Evolutionary conservation across 2,888 invertebrate genomes (phyloP), one percentile per base, ranked within the genome.

Genomic region (Dynastes tityus): DNA sequence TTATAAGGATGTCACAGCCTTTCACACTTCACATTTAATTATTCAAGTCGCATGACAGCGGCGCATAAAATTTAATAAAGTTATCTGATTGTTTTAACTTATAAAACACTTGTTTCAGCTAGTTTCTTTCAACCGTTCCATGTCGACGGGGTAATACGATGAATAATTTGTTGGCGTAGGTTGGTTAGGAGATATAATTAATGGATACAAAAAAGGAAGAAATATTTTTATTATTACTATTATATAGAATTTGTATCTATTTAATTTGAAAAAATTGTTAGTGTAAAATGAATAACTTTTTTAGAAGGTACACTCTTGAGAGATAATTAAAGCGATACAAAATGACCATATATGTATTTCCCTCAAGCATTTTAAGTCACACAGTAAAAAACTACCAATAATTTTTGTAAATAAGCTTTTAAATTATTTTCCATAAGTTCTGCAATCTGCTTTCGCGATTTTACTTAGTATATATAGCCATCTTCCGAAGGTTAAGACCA

Each of bases 61-160:
- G 27, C 40, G 45, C 73, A 74, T 74, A 74, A 74, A 74, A 74
- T 61, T 61, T 74, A 45, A 29, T 49, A 61, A 73, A 73, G 40
- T 27, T 74, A 74, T 74, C 73, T 63, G 73, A 74, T 74, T 74
- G 45, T 61, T 74, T 49, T 74, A 74, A 74, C 45, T 49, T 45
- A 74, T 45, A 74, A 74, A 74, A 63, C 73, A 74, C 73, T 74
- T 74, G 73, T 74, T 61, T 61, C 49, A 45, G 27, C 45, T 51
- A 74, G 40, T 74, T 73, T 74, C 61, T 49, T 74, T 74, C 11
- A 63, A 63, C 11, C 45, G 27, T 61, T 74, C 4, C 49, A 49
- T 61, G 73, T 74, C 73, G 40, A 61, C 61, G 45, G 51, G 51
- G 13, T 49, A 51, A 29, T 51, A 53, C n/a, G 1, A 68, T 51